These are phyloP conservation scores for pig (Sus scrofa) DNA, from an alignment of 2,113 vertebrate species.

Conservation along the genomic window DNA sequence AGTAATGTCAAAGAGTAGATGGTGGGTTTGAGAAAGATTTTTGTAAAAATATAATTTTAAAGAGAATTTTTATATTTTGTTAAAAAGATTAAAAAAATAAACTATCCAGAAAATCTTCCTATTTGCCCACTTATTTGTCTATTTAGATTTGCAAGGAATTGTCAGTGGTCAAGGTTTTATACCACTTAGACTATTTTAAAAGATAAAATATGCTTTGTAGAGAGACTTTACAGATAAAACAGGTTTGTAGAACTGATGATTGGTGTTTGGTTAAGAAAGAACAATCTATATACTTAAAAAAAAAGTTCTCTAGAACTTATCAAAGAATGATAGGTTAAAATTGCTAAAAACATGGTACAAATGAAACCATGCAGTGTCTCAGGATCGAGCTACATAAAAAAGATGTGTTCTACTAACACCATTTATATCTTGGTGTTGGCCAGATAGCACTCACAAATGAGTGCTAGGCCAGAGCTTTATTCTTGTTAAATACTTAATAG, in stretches of 20 bases:
- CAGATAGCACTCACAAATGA: background rate
- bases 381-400: background rate
- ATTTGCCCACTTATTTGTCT: background rate
- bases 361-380: background rate
- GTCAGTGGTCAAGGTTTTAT: background rate
- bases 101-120: background rate
- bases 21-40: slow-evolving; percentile 8
- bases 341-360: background rate
- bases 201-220: no score
- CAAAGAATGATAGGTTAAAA: background rate
- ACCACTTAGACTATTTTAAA: slow-evolving; percentile 13
- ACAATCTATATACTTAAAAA: background rate
- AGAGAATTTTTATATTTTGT: background rate
- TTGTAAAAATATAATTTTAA: slow-evolving; percentile 42
- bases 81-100: slow-evolving; percentile 25
- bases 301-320: background rate
- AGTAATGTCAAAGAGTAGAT: background rate
- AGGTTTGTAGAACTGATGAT: background rate
- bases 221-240: slow-evolving; percentile 3
- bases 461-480: background rate
- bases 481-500: background rate
- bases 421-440: background rate
- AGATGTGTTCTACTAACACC: background rate
- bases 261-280: background rate
- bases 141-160: background rate